Conservation (phyloP, 2,888 invertebrate genomes). For the Zele albiditarsus region DNA sequence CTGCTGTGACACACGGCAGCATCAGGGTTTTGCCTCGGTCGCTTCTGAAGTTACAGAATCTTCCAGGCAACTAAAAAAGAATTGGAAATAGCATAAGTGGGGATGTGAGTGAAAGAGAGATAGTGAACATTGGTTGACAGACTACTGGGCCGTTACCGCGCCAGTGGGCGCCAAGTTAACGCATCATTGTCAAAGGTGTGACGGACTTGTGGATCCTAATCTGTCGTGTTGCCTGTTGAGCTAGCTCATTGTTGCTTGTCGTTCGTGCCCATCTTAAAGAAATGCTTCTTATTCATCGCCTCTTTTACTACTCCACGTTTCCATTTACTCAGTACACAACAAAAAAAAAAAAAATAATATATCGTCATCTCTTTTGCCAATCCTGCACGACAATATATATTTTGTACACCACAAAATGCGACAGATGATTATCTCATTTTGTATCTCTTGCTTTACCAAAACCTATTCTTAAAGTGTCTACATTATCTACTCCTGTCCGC, state of each 20-base stretch:
- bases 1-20: conserved; percentile 59
- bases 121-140: conserved; percentile 27
- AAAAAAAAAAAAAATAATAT: conserved; percentile 35
- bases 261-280: conserved; percentile 66
- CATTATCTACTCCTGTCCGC: background rate
- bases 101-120: conserved; percentile 28
- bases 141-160: conserved; percentile 48
- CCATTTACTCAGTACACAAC: conserved; percentile 31
- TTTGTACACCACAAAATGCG: background rate
- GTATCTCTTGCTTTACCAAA: background rate
- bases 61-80: conserved; percentile 42
- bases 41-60: conserved; percentile 41
- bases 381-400: background rate
- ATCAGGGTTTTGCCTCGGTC: conserved; percentile 38
- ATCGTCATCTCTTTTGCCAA: conserved; percentile 22
- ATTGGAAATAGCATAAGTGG: conserved; percentile 24
- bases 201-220: conserved; percentile 67
- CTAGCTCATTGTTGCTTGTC: conserved; percentile 55
- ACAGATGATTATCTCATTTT: conserved; percentile 9
- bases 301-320: conserved; percentile 13
- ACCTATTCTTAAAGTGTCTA: background rate
- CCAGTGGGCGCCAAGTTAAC: conserved; percentile 62
- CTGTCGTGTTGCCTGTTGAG: conserved; percentile 62
- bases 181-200: conserved; percentile 67
- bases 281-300: conserved; percentile 59